Percentiles rank a stretch among this genome's conserved stretches.
phyloP scores from a whole-genome alignment of 2,797 vertebrate species.

The Paratrypauchen microcephalus region DNA sequence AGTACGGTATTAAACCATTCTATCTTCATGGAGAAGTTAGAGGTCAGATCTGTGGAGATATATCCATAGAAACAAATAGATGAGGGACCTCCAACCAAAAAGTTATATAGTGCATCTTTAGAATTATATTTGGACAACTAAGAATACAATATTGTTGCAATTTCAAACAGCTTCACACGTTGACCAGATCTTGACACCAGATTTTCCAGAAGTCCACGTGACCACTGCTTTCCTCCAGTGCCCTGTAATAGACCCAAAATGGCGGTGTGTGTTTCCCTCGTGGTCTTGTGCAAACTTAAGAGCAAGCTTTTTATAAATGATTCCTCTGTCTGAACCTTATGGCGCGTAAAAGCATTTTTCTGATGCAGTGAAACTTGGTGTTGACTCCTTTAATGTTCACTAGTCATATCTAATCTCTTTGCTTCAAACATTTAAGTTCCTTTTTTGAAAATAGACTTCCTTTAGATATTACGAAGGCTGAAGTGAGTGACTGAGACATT shows the following conservation, averaged over 20 bases:
- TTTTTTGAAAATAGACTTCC: neutral
- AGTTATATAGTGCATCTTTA: too few species aligned
- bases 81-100: too few species aligned
- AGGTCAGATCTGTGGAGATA: too few species aligned
- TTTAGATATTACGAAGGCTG: neutral
- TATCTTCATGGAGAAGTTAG: too few species aligned
- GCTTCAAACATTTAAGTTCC: neutral
- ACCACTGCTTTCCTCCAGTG: neutral
- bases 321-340: constrained; percentile 46
- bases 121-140: neutral
- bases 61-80: too few species aligned
- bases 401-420: neutral
- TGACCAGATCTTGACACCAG: neutral
- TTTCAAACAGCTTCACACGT: neutral
- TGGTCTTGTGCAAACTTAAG: constrained; percentile 27
- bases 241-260: constrained; percentile 1
- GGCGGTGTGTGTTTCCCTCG: constrained; percentile 8
- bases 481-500: neutral
- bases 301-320: constrained; percentile 37
- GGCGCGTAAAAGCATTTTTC: constrained; percentile 32
- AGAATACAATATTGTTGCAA: neutral
- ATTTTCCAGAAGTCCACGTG: neutral
- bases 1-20: too few species aligned
- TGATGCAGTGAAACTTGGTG: constrained; percentile 40
- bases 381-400: neutral